These are phyloP conservation scores for Tragelaphus buxtoni DNA, from an alignment of 2,113 vertebrate genomes.

Conservation along the genomic window DNA sequence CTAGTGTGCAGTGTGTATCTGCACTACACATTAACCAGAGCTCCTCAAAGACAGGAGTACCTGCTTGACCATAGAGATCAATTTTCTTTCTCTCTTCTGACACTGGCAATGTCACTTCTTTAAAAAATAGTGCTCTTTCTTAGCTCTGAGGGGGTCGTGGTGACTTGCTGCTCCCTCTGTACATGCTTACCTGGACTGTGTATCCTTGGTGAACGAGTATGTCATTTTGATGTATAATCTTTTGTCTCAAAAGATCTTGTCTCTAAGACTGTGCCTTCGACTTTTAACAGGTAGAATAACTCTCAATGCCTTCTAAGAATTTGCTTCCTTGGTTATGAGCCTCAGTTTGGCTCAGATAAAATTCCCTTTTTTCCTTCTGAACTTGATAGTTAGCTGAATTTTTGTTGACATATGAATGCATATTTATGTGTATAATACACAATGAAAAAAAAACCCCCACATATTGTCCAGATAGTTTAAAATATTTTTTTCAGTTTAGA, in stretches of 20 bases:
- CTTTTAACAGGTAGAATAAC: not conserved
- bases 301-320: not conserved
- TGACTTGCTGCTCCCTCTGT: not conserved
- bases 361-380: not conserved
- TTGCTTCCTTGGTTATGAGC: not conserved
- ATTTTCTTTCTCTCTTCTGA: not conserved
- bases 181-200: not conserved
- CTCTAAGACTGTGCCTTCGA: not conserved
- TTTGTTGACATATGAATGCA: not conserved
- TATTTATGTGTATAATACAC: not conserved
- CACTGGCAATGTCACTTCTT: not conserved
- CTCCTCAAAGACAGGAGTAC: not conserved
- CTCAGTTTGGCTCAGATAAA: not conserved
- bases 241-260: not conserved
- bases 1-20: not conserved
- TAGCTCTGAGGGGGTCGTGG: not conserved
- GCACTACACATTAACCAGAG: not conserved
- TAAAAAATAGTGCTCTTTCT: not conserved
- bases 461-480: not conserved
- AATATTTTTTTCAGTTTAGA: not conserved
- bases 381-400: not conserved
- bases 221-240: not conserved
- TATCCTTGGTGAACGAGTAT: not conserved
- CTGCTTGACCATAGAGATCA: not conserved
- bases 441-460: not conserved